These are phyloP conservation scores for Pangasianodon hypophthalmus DNA, from an alignment of 2,113 vertebrate species.

Conservation along the genomic window DNA sequence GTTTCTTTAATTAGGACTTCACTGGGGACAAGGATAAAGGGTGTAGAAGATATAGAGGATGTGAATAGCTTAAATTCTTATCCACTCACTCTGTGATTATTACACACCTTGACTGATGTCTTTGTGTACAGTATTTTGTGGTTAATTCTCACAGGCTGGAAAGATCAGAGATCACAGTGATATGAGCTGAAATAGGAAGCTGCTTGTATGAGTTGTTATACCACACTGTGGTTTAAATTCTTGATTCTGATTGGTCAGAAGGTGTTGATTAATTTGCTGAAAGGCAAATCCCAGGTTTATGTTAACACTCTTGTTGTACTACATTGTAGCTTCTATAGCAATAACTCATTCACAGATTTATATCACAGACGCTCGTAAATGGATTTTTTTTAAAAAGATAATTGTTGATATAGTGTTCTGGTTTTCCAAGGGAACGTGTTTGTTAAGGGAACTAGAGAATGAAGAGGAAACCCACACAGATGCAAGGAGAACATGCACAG, in stretches of 20 bases:
- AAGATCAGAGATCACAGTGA: background rate
- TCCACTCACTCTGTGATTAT: background rate
- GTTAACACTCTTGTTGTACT: background rate
- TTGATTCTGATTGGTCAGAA: background rate
- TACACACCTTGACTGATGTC: background rate
- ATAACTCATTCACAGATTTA: background rate
- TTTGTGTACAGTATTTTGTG: background rate
- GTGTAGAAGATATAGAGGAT: background rate
- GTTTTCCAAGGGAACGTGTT: too few relatives aligned
- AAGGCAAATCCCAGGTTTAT: background rate
- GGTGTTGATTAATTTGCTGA: background rate
- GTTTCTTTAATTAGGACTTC: constrained; percentile 47
- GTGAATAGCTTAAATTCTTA: background rate
- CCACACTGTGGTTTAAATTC: background rate
- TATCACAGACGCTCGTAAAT: too few relatives aligned
- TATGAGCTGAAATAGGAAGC: background rate
- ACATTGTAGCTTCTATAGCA: background rate
- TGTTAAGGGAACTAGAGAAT: too few relatives aligned
- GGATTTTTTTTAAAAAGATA: too few relatives aligned
- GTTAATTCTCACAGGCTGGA: background rate
- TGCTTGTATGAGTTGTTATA: background rate
- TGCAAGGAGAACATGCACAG: too few relatives aligned
- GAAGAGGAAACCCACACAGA: too few relatives aligned
- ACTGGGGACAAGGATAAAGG: constrained; percentile 36
- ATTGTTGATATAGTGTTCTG: too few relatives aligned